phyloP scores from a whole-genome alignment of 2,888 invertebrate species.

The Drepanosiphum platanoidis region DNA sequence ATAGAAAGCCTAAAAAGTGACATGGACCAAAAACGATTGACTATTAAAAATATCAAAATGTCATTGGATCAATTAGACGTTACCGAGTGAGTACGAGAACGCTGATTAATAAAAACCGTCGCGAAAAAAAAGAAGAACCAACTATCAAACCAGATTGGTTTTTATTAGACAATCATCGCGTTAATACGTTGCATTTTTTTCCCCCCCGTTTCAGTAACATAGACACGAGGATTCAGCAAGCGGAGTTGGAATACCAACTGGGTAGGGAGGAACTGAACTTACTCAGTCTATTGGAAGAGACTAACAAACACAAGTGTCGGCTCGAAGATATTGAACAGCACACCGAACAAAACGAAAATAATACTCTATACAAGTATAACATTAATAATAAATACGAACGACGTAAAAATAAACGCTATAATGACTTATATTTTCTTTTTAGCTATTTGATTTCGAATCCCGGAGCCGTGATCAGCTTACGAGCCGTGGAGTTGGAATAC shows the following conservation, averaged over 20 bases:
- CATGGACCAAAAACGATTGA: conserved; percentile 80
- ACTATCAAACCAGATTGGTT: neutral
- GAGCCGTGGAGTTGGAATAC: conserved; percentile 77
- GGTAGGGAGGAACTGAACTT: conserved; percentile 89
- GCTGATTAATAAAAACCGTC: conserved; percentile 2
- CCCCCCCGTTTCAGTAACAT: conserved; percentile 75
- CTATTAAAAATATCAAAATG: conserved; percentile 83
- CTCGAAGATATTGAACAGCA: conserved; percentile 74
- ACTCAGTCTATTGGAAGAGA: conserved; percentile 84
- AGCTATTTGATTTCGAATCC: conserved; percentile 40
- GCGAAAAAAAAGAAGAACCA: neutral
- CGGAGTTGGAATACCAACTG: conserved; percentile 87
- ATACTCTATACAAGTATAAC: conserved; percentile 65
- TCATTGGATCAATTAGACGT: conserved; percentile 85
- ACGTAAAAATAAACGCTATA: neutral
- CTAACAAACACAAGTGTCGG: conserved; percentile 79
- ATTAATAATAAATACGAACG: neutral
- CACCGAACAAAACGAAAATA: conserved; percentile 63
- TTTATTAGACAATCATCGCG: conserved; percentile 13
- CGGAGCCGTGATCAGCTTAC: conserved; percentile 69
- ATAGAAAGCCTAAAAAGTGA: conserved; percentile 74
- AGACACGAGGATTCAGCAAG: conserved; percentile 88
- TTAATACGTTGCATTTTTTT: conserved; percentile 17
- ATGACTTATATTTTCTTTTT: neutral
- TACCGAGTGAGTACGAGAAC: conserved; percentile 79